Percentiles rank a stretch among this genome's conserved stretches.
Conservation (phyloP, 2,113 vertebrate genomes). For the Albula goreensis region DNA sequence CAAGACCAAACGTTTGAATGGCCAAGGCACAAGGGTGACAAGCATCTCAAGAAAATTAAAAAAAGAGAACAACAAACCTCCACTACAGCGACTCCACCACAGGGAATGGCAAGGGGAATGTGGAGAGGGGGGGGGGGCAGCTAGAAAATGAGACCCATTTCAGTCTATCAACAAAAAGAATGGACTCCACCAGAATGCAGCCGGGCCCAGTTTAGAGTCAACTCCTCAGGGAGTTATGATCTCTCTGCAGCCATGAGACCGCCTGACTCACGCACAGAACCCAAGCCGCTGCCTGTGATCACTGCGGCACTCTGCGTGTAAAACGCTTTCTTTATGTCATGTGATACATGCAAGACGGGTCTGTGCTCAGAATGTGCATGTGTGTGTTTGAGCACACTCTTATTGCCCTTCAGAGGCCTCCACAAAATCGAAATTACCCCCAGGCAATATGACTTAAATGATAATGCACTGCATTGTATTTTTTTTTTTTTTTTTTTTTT, state of each 20-base stretch:
- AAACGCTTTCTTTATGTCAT: background rate
- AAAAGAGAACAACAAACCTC: constrained; percentile 1
- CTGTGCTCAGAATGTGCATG: background rate
- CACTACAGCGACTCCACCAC: background rate
- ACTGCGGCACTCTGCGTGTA: background rate
- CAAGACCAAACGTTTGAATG: constrained; percentile 16
- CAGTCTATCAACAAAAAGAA: background rate
- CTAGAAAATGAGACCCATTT: background rate
- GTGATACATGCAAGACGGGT: background rate
- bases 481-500: no score
- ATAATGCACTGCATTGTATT: background rate
- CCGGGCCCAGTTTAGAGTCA: background rate
- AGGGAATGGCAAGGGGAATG: background rate
- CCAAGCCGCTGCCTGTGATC: no score
- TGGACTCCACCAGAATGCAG: background rate
- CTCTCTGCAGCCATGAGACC: background rate
- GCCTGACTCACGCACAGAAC: background rate
- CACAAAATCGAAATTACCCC: background rate
- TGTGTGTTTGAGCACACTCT: background rate
- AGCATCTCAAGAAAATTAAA: constrained; percentile 5
- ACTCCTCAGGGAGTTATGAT: background rate
- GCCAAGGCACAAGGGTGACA: constrained; percentile 13
- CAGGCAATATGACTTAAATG: background rate
- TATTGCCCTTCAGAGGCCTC: background rate
- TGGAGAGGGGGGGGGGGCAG: background rate